Percentiles rank a stretch among this genome's conserved stretches.
phyloP scores from a whole-genome alignment of 2,797 vertebrate genomes.

The Acanthurus lineatus region DNA sequence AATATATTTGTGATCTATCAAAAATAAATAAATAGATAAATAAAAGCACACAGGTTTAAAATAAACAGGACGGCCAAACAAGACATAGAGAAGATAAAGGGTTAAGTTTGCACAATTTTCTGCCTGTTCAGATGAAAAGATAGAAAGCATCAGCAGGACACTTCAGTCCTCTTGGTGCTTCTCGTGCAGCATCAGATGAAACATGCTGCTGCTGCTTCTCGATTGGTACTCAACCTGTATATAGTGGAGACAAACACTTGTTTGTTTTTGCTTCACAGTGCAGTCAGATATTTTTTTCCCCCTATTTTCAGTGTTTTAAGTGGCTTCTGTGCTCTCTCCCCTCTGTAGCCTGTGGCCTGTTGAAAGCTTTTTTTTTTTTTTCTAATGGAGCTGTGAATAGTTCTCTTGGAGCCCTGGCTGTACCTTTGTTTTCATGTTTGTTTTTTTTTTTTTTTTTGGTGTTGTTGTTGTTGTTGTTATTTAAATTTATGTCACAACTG shows the following conservation, averaged over 20 bases:
- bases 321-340: background rate
- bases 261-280: slow-evolving; percentile 26
- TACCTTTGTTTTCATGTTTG: background rate
- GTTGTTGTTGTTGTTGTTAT: background rate
- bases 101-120: slow-evolving; percentile 10
- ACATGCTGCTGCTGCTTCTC: slow-evolving; percentile 14
- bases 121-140: background rate
- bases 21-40: background rate
- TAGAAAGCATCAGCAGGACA: slow-evolving; percentile 19
- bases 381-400: slow-evolving; percentile 5
- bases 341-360: background rate
- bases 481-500: background rate
- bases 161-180: slow-evolving; percentile 9
- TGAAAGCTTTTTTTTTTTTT: slow-evolving; percentile 12
- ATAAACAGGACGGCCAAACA: too few relatives aligned
- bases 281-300: background rate
- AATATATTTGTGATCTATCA: background rate
- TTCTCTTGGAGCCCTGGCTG: background rate
- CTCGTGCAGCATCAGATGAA: slow-evolving; percentile 37
- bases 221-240: slow-evolving; percentile 18
- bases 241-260: slow-evolving; percentile 5
- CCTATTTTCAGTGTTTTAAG: slow-evolving; percentile 5
- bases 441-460: background rate
- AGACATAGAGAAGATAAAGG: too few relatives aligned
- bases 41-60: too few relatives aligned